Conservation (phyloP, 2,113 vertebrate genomes). For the Puntigrus tetrazona region DNA sequence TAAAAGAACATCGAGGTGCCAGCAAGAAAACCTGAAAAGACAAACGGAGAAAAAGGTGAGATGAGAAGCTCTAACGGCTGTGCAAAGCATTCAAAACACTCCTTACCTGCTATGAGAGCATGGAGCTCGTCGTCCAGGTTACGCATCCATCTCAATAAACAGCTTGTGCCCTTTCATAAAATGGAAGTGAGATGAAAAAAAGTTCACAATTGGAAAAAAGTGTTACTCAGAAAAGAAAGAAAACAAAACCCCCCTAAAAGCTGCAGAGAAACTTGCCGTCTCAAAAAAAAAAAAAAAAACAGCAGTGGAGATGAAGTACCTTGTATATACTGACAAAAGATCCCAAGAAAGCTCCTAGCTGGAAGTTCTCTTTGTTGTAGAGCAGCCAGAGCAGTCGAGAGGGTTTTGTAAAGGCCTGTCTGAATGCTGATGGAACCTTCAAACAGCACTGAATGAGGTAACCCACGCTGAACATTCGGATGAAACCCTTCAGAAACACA, state of each 20-base stretch:
- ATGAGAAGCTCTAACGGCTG: neutral
- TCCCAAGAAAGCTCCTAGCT: slow-evolving; percentile 93
- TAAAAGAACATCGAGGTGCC: slow-evolving; percentile 99
- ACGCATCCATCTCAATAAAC: slow-evolving; percentile 92
- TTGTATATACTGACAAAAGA: slow-evolving; percentile 99
- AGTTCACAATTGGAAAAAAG: too few species aligned
- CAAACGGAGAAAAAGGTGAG: neutral
- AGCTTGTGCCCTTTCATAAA: slow-evolving; percentile 88
- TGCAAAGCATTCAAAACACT: neutral
- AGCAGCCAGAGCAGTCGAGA: slow-evolving; percentile 90
- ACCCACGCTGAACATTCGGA: slow-evolving; percentile 97
- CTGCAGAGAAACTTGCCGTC: neutral
- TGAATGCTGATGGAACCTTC: slow-evolving; percentile 90
- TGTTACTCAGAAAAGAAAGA: neutral
- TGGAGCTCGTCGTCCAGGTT: slow-evolving; percentile 97
- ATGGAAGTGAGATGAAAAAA: too few species aligned
- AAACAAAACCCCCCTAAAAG: neutral
- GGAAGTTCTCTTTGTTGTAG: slow-evolving; percentile 99
- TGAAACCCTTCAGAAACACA: slow-evolving; percentile 82
- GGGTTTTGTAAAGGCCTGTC: slow-evolving; percentile 91
- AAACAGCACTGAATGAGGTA: slow-evolving; percentile 98
- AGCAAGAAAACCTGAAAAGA: slow-evolving; percentile 88
- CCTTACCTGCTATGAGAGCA: slow-evolving; percentile 89
- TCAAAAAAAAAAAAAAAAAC: neutral
- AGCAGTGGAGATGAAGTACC: slow-evolving; percentile 70